Evolutionary conservation across 2,888 invertebrate species (phyloP), one percentile per base, ranked within the genome.

Genomic region (Zaprionus lineosus): DNA sequence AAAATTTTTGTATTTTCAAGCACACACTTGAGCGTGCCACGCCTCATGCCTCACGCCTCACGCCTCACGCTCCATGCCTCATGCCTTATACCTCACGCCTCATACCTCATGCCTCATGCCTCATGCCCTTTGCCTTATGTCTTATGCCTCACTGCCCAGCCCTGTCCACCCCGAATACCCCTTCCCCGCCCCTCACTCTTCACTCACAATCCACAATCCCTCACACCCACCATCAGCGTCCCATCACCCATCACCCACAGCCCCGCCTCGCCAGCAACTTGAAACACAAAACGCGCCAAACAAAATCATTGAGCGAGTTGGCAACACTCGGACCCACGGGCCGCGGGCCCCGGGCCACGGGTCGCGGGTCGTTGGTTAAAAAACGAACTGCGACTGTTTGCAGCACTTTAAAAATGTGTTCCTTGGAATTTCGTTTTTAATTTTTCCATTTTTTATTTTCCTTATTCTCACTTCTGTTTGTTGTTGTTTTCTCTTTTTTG

Each of bases 291-390:
- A 82, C 82, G 58, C 82, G 63, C 66, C 63, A 48, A 60, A 81
- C 39, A 70, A 74, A 76, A 63, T 70, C 85, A 81, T 63, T 68
- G 73, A 78, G 85, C 75, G 73, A 82, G 85, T 63, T 85, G 83
- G 81, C 85, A 85, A 78, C 81, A 83, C 85, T 84, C 60, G 74
- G 83, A 77, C n/a, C n/a, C n/a, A n/a, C n/a, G n/a, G n/a, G n/a
- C n/a, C n/a, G n/a, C n/a, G n/a, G n/a, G n/a, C n/a, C n/a, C n/a
- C n/a, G n/a, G n/a, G n/a, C n/a, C n/a, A n/a, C n/a, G n/a, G n/a
- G n/a, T n/a, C 47, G 61, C 60, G 29, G 52, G n/a, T 33, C 24
- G 43, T 26, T 31, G 44, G 43, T 61, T 66, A 37, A 59, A 57
- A 53, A 15, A 41, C 14, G 14, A 46, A 34, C 51, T 52, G 51